Percentiles rank a stretch among this genome's conserved stretches.
These are phyloP conservation scores for Myopa testacea DNA, from an alignment of 2,888 invertebrate genomes.

Conservation along the genomic window DNA sequence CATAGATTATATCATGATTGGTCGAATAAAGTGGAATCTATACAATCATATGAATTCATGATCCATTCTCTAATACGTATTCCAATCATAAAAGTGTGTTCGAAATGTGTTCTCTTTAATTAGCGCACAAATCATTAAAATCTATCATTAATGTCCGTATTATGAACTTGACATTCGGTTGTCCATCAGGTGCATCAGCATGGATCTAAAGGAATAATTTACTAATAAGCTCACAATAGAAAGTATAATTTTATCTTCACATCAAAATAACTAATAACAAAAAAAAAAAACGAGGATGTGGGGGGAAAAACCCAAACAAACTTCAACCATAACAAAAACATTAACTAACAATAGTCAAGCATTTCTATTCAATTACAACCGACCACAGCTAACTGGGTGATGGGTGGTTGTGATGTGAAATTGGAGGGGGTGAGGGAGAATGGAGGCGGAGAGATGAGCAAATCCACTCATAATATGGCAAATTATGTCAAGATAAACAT, in stretches of 20 bases:
- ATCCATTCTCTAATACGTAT: no score
- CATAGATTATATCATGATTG: no score
- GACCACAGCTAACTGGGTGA: background rate
- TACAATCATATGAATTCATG: no score
- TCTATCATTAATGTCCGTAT: no score
- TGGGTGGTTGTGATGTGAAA: constrained; percentile 1
- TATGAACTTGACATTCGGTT: no score
- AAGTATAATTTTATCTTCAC: constrained; percentile 27
- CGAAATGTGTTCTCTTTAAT: no score
- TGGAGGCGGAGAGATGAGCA: constrained; percentile 32
- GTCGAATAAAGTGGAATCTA: no score
- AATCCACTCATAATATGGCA: constrained; percentile 55
- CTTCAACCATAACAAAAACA: constrained; percentile 17
- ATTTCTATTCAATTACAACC: constrained; percentile 36
- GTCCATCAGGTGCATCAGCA: no score
- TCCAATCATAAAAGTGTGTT: no score
- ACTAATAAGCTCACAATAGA: constrained; percentile 10
- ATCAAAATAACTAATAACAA: constrained; percentile 8
- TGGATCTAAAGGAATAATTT: background rate
- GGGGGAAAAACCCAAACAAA: constrained; percentile 20
- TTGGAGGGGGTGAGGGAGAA: background rate
- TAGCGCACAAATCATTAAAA: no score
- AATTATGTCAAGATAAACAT: constrained; percentile 59
- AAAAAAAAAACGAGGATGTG: background rate
- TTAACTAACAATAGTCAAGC: constrained; percentile 28